A percentile compares a stretch with the other conserved stretches of the same genome.
Evolutionary conservation across 2,797 vertebrate species (phyloP).

Genomic region (Pristis pectinata): DNA sequence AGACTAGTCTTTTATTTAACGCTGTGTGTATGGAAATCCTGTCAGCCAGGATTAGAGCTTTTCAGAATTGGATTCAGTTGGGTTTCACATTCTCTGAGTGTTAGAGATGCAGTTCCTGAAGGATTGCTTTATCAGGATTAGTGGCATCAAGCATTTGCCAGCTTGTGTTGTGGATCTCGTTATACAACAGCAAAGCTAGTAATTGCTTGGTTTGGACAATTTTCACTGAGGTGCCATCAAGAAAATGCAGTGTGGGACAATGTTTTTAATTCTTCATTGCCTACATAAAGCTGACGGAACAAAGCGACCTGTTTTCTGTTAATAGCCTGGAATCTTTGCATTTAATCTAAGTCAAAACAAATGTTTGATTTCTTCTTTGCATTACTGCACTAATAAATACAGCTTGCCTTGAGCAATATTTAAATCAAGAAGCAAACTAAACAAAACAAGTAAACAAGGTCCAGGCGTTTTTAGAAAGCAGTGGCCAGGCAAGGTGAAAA

Average conservation of each 20-base stretch:
- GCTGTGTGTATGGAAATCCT: background rate
- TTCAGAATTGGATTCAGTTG: background rate
- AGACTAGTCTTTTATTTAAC: background rate
- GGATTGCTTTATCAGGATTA: conserved; percentile 9
- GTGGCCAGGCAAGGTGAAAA: background rate
- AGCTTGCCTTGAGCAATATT: background rate
- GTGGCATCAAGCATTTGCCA: background rate
- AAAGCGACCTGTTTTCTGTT: background rate
- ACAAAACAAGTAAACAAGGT: background rate
- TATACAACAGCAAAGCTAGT: background rate
- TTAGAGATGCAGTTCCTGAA: background rate
- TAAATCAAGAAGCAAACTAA: background rate
- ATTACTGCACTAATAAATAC: background rate
- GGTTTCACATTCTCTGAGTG: background rate
- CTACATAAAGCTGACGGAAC: background rate
- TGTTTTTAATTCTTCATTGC: background rate
- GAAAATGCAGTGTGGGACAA: background rate
- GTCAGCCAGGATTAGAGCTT: conserved; percentile 14
- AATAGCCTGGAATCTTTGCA: background rate
- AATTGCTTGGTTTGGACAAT: conserved; percentile 18
- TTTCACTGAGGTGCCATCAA: background rate
- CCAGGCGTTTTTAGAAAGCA: background rate
- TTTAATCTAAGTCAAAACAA: background rate
- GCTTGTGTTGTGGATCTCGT: background rate
- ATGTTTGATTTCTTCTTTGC: background rate